Base-by-base conservation (phyloP, 1,140 invertebrate species). In the Diabrotica undecimpunctata region DNA sequence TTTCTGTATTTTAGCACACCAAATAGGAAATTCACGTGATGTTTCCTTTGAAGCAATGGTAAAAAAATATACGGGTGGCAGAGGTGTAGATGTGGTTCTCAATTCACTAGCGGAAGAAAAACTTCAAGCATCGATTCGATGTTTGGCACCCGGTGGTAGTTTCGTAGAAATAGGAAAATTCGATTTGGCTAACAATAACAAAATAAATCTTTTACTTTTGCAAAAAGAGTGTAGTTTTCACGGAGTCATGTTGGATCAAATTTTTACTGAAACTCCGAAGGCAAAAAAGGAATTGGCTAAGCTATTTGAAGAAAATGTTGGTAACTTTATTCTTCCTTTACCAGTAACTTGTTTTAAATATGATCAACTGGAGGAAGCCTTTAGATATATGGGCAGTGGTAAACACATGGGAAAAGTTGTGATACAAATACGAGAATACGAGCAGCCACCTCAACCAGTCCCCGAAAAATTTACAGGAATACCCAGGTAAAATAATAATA, bases 321-420 rank as follows among this genome's bases (percentile, higher is more conserved):
- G 62, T 13, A 55, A 77, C 72, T 14, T 79, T 79, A 83, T 83
- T 4, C 81, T 83, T 62, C 88, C 88, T 0, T 75, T 90, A 50
- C 82, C 83, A 0, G 79, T 82, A 64, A 84, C 81, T 39, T 81
- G 85, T 0, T 91, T 90, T 70, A 74, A 81, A n/a, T 80, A 80
- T 46, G 73, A 87, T 59, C 82, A 89, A 74, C 77, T 88, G 5
- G 88, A 89, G 72, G 77, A 85, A 67, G 88, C 88, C 3, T 90
- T 90, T 78, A 61, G 87, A 58, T 87, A 88, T 73, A 92, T 95
- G 87, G 88, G 91, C 6, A 85, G 87, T 65, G 93, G 93, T 11
- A 93, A 94, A 80, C 93, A 96, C 77, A 91, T 93, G 59, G 93
- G 93, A 65, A 95, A 96, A 84, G 86, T 90, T 10, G 54, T 94